Base-by-base conservation (phyloP, 1,140 invertebrate species). In the Littorina saxatilis region DNA sequence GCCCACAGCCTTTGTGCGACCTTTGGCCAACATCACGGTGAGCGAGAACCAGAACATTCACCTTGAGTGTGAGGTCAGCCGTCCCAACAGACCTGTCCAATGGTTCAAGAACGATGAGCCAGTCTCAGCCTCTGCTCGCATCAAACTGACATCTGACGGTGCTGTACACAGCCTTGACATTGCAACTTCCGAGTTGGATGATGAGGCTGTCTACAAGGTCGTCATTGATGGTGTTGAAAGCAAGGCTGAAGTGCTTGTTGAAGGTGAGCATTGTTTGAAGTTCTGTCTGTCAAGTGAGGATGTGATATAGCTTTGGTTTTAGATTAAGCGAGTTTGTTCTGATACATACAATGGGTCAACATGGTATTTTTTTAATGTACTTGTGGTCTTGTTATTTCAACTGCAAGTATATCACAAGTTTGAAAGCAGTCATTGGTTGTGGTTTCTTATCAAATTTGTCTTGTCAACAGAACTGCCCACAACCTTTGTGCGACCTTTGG, bases 131-230 rank as follows among this genome's bases (percentile, higher is more conserved):
- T 87, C 86, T 68, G 94, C 97, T 86, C 99, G 98, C 97, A 92
- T 98, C 86, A 96, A 95, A 89, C 98, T 99, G 91, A 97, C 96
- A 32, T 94, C 97, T 11, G 98, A 99, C 92, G 82, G 95, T 94
- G 77, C 93, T 92, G 83, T 95, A 95, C 83, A 93, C 92, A 82
- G 95, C 27, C 81, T 86, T 52, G 50, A 35, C 40, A 95, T 99
- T 27, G 95, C 95, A 77, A 95, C 96, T 84, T 95, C 95, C 23
- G 95, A 94, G 1, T 93, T 95, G 72, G 95, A 96, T 82, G 97
- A 98, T 91, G 94, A 95, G 85, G 94, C 94, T 40, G 96, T 97
- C 91, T 98, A 98, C 90, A 95, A 95, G 58, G 80, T 83, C 5
- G 80, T 79, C 20, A 68, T 87, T 37, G 83, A 83, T 74, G 83